Percentiles rank a stretch among this genome's conserved stretches.
phyloP scores from a whole-genome alignment of 2,888 invertebrate species.

The Agonopterix subpropinquella region DNA sequence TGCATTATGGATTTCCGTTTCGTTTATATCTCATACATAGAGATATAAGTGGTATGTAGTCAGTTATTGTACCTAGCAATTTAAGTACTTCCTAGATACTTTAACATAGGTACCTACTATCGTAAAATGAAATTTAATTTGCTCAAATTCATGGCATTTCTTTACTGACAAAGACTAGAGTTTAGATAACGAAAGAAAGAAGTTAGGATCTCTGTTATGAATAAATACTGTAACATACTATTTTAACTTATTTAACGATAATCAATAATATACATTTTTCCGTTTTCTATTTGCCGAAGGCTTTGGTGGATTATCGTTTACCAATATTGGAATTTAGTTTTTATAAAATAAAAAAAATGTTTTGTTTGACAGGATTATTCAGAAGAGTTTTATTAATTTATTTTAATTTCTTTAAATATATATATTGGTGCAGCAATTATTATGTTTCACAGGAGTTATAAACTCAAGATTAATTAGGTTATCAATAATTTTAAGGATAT shows the following conservation, averaged over 20 bases:
- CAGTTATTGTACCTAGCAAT: too few species aligned
- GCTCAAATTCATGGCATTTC: constrained; percentile 73
- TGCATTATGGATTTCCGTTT: too few species aligned
- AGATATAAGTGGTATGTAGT: too few species aligned
- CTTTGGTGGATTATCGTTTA: constrained; percentile 47
- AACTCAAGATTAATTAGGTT: constrained; percentile 38
- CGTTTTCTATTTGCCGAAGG: constrained; percentile 27
- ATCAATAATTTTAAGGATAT: constrained; percentile 16
- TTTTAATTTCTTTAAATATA: constrained; percentile 31
- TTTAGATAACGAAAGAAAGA: constrained; percentile 20
- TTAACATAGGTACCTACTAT: too few species aligned
- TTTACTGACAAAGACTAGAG: constrained; percentile 50
- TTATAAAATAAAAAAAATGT: constrained; percentile 15
- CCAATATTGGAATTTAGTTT: constrained; percentile 27
- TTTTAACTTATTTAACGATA: neutral
- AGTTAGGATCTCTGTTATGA: constrained; percentile 47
- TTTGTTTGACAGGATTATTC: constrained; percentile 7
- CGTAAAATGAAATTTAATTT: constrained; percentile 40
- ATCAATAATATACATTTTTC: too few species aligned
- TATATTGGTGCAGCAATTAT: constrained; percentile 47
- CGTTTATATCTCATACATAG: too few species aligned
- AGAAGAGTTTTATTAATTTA: constrained; percentile 19
- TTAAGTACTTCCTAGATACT: too few species aligned
- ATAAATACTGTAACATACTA: constrained; percentile 9
- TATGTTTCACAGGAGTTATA: constrained; percentile 41